phyloP scores from a whole-genome alignment of 2,113 vertebrate genomes.

The Cathartes aura region DNA sequence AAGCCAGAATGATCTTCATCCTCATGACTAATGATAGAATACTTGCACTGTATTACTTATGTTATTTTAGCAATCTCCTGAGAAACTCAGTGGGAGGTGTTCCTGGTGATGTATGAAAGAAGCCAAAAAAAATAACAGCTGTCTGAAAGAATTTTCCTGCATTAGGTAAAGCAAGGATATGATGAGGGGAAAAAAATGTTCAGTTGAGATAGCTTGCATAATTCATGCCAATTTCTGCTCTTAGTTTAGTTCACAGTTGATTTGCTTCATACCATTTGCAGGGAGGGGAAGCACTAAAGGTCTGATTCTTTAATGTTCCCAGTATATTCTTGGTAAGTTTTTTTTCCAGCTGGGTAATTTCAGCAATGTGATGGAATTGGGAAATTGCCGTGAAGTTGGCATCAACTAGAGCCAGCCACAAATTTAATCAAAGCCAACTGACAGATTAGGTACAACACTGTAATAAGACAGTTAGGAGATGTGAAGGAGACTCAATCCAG shows the following conservation, averaged over 20 bases:
- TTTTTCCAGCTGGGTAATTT: neutral
- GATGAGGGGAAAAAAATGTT: neutral
- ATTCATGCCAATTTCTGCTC: conserved; percentile 24
- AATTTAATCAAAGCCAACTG: neutral
- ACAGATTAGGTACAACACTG: neutral
- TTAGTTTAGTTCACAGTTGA: conserved; percentile 26
- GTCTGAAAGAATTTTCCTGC: neutral
- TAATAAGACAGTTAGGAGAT: neutral
- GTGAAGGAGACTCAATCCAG: neutral
- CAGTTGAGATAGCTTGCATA: neutral
- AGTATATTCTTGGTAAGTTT: neutral
- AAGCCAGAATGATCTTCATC: neutral
- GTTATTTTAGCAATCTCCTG: conserved; percentile 19
- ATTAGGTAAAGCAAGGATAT: neutral
- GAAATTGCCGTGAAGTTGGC: neutral
- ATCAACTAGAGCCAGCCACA: neutral
- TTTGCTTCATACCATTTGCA: neutral
- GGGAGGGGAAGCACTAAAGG: neutral
- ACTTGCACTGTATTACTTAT: neutral
- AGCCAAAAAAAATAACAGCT: conserved; percentile 21
- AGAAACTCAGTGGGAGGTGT: conserved; percentile 21
- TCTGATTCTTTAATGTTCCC: neutral
- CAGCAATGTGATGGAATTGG: neutral
- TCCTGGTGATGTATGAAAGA: conserved; percentile 4
- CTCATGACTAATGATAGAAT: neutral